Evolutionary conservation across 1,140 invertebrate genomes (phyloP).

Genomic region (Neotoxoptera formosana): DNA sequence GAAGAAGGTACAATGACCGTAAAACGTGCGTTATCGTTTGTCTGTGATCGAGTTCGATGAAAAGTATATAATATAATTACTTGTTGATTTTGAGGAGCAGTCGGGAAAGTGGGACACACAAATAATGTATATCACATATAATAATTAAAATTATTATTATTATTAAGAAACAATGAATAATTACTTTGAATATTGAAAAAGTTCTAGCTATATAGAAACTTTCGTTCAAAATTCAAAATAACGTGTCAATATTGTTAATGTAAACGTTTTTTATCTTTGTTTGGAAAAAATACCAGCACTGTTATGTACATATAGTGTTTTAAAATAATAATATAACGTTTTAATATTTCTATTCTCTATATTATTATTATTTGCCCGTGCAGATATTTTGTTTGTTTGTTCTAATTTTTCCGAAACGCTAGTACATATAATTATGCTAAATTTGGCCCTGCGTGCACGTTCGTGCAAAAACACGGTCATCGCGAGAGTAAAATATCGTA

Average conservation of each 20-base stretch:
- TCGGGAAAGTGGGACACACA: background rate
- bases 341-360: background rate
- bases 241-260: too few relatives aligned
- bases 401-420: background rate
- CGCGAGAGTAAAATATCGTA: background rate
- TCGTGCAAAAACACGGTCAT: background rate
- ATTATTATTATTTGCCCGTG: too few relatives aligned
- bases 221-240: background rate
- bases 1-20: background rate
- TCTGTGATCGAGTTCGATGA: background rate
- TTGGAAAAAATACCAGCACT: background rate
- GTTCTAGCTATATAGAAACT: too few relatives aligned
- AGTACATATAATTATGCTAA: background rate
- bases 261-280: too few relatives aligned
- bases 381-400: background rate
- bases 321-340: background rate
- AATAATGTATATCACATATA: too few relatives aligned
- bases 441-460: background rate
- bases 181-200: background rate
- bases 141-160: background rate
- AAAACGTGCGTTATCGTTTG: background rate
- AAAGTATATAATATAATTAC: background rate
- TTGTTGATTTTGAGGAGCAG: background rate
- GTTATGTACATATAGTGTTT: too few relatives aligned
- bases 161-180: background rate